Evolutionary conservation across 2,888 invertebrate genomes (phyloP), one percentile per base, ranked within the genome.

Genomic region (Tinea pellionella): DNA sequence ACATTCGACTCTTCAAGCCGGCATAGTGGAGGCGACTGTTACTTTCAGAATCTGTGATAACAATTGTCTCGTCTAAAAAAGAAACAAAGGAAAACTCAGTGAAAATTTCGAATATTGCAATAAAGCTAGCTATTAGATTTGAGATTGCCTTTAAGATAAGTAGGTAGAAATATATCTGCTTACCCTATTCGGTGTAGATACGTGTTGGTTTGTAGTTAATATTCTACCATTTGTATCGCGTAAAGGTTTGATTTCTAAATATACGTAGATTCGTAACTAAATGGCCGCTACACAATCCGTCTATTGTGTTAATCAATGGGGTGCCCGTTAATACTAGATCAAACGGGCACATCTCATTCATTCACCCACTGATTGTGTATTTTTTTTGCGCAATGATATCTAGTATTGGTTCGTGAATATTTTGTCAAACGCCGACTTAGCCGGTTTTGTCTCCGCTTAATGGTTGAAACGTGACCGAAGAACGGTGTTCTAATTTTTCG

Each of bases 341-440:
- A 81, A 16, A 57, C 19, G 32, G n/a, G 57, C 15, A 12, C 57
- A 57, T 57, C 57, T 57, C 57, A 57, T 57, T 57, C 57, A 47
- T 47, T 16, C 15, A 47, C 15, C n/a, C 73, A 72, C 72, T 65
- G 70, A 67, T 67, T 66, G 64, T 68, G 59, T 63, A 8, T 60
- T 73, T 81, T 82, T 83, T 87, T 87, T 87, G 86, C 86, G 87
- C 84, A 87, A 87, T 85, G 87, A 86, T 83, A n/a, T n/a, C n/a
- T n/a, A 85, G 68, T 73, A 68, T 64, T 66, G 65, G 78, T 82
- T 78, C 87, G 86, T 87, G 86, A 74, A 84, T 81, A 84, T 83
- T 79, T 73, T 73, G 75, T 76, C 76, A 73, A 71, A 73, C 74
- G 72, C 77, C 83, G 87, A 82, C 83, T 87, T 87, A 87, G 78